Base-by-base conservation (phyloP, 2,113 vertebrate species). In the Taurulus bubalis region DNA sequence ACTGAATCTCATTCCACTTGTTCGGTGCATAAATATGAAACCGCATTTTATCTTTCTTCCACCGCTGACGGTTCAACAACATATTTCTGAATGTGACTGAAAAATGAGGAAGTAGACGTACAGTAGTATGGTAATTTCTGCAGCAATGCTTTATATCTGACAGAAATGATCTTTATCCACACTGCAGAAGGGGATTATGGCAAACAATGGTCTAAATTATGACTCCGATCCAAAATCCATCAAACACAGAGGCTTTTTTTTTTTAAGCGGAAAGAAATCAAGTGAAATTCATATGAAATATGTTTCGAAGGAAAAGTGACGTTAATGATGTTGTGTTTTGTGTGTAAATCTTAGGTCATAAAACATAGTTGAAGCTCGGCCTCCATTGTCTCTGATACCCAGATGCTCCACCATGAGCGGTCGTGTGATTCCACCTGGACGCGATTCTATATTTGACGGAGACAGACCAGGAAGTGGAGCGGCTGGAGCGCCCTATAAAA, bases 1-100 rank as follows among this genome's bases (percentile, higher is more conserved):
- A 55, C 32, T 65, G 64, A 70, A 2, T 45, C 71, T 80, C 58
- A 45, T 78, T 69, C 34, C 14, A 16, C 32, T 51, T 56, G 53
- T 63, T 58, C 32, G 75, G n/a, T 26, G 63, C 34, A 59, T 65
- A 60, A 87, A 84, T 59, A 47, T 84, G 47, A 74, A 82, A 40
- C 45, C 6, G 1, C 34, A 6, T 79, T 81, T 38, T 16, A 6
- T 76, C 51, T 71, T 53, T 73, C 30, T 58, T 66, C 38, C 36
- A 0, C 32, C 22, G 78, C 51, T 49, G 73, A 64, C 75, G 55
- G 71, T 8, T 34, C 55, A 74, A 73, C 64, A 51, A 38, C 76
- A 75, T 56, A 32, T 60, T 77, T 82, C 65, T 9, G 36, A 74
- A 30, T 18, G 34, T 11, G 32, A 70, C 6, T 73, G 45, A 51